Evolutionary conservation across 1,140 invertebrate genomes (phyloP), one percentile per base, ranked within the genome.

Genomic region (Drosophila micromelanica): DNA sequence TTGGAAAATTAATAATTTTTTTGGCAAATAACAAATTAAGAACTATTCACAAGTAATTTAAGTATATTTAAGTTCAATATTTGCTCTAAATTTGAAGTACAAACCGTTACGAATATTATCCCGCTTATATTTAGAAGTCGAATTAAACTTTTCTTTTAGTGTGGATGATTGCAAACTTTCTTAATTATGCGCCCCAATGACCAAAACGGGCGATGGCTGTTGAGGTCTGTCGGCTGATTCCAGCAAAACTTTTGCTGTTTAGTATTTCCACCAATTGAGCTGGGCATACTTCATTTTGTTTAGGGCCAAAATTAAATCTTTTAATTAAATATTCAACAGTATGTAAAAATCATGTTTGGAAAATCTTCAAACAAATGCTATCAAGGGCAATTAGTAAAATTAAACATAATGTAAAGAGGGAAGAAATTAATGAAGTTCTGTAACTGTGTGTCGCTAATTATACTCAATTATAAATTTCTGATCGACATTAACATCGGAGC

Each of bases 121-220:
- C 32, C 8, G 6, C 8, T 35, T 35, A 3, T 9, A 3, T 0
- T 35, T 35, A 8, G 7, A 35, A 35, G 6, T 35, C 2, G 32
- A 2, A 35, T 8, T 0, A 45, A 54, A 37, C 59, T 61, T 70
- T 63, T 35, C 2, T 6, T 45, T n/a, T 17, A 51, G 46, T 37
- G 42, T 30, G 23, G 49, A 72, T 73, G 68, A 60, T 76, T 86
- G 78, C 75, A 67, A 86, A 86, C 82, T 86, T 86, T 86, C 65
- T 87, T 87, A 86, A 87, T 86, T 86, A 89, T 56, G 37, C 76
- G 78, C 82, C 57, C 60, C 74, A 76, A 64, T 87, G 82, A 37
- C 27, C 67, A 48, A 20, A 48, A 20, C 27, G 40, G 30, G n/a
- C 46, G 40, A 9, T 49, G 35, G 35, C 6, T 2, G 0, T 12